Percentiles rank a stretch among this genome's conserved stretches.
Evolutionary conservation across 2,113 vertebrate species (phyloP).

Genomic region (Danionella cerebrum): DNA sequence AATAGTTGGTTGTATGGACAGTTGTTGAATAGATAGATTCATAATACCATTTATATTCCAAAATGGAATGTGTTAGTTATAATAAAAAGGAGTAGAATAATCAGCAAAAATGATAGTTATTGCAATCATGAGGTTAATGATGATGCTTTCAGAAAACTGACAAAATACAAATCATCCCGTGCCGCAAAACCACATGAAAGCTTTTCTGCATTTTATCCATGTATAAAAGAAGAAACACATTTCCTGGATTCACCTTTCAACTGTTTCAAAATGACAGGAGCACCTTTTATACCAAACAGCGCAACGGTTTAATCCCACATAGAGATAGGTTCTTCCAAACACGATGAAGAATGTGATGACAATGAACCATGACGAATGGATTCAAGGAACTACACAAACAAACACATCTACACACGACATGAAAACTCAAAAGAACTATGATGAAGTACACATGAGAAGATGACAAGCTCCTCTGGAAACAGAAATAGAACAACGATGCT

Average conservation of each 20-base stretch:
- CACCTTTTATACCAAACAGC: not conserved
- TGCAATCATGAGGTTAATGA: not conserved
- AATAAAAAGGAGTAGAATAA: not conserved
- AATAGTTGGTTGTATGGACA: not conserved
- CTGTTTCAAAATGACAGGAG: conserved; percentile 3
- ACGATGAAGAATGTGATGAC: not conserved
- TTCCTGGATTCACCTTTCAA: not conserved
- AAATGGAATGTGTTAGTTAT: not conserved
- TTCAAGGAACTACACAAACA: not conserved
- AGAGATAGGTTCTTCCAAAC: not conserved
- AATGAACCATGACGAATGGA: not conserved
- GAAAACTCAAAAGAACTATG: not conserved
- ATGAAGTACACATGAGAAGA: not conserved
- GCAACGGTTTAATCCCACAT: not conserved
- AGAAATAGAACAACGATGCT: not conserved
- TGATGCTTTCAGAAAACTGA: not conserved
- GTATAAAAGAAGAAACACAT: not conserved
- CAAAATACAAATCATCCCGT: not conserved
- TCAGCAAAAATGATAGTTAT: not conserved
- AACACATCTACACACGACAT: conserved; percentile 7
- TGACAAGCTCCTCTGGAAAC: not conserved
- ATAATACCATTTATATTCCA: not conserved
- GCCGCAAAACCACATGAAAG: not conserved
- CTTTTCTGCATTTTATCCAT: not conserved
- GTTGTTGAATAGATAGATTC: not conserved